These are phyloP conservation scores for Odontamblyopus lacepedii DNA, from an alignment of 2,797 vertebrate genomes.

Conservation along the genomic window DNA sequence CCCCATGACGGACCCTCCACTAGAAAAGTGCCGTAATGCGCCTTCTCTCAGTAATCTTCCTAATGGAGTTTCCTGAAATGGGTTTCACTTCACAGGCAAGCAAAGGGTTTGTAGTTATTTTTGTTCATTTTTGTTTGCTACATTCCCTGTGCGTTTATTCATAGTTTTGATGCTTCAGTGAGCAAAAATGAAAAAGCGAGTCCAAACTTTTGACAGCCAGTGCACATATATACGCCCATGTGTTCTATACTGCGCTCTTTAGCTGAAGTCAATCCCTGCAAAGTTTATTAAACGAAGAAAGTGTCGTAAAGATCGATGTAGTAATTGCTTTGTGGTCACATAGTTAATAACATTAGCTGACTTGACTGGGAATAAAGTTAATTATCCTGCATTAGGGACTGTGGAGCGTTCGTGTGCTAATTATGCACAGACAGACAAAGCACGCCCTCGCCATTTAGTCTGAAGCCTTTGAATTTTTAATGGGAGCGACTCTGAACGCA, in stretches of 20 bases:
- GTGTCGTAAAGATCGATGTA: background rate
- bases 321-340: background rate
- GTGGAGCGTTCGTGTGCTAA: background rate
- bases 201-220: too few relatives aligned
- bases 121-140: too few relatives aligned
- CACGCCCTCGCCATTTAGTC: background rate
- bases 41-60: too few relatives aligned
- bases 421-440: background rate
- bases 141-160: too few relatives aligned
- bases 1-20: too few relatives aligned
- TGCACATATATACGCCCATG: too few relatives aligned
- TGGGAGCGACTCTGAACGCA: background rate
- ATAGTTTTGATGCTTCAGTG: too few relatives aligned
- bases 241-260: background rate
- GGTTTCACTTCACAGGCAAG: too few relatives aligned
- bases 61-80: too few relatives aligned
- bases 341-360: background rate
- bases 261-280: background rate
- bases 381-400: slow-evolving; percentile 1
- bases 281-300: background rate
- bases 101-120: too few relatives aligned
- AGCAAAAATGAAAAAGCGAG: too few relatives aligned
- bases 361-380: background rate
- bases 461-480: background rate
- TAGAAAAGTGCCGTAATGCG: too few relatives aligned